Percentiles rank a stretch among this genome's conserved stretches.
phyloP scores from a whole-genome alignment of 1,140 invertebrate genomes.

The Meloidogyne chitwoodi region DNA sequence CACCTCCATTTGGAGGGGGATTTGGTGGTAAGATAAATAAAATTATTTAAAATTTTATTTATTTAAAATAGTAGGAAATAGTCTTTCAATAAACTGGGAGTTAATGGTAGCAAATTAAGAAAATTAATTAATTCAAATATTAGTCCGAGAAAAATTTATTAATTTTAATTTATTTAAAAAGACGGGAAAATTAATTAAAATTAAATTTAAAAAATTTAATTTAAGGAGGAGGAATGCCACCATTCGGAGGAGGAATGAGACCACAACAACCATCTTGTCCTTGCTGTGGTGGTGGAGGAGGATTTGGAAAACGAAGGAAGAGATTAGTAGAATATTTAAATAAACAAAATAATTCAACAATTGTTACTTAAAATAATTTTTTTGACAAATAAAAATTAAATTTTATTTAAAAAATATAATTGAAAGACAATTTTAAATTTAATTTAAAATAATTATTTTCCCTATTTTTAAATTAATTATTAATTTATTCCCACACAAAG shows the following conservation, averaged over 20 bases:
- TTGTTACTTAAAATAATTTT: not conserved
- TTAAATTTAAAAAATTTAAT: not conserved
- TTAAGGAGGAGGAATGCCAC: not conserved
- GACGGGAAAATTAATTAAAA: not conserved
- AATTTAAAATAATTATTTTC: not conserved
- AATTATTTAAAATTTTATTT: too few relatives aligned
- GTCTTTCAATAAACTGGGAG: too few relatives aligned
- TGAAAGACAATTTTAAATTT: not conserved
- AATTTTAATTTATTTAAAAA: too few relatives aligned
- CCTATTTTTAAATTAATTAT: not conserved
- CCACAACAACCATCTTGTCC: not conserved
- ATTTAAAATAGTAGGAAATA: too few relatives aligned
- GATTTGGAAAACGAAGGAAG: not conserved
- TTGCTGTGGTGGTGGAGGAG: not conserved
- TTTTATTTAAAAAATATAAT: not conserved
- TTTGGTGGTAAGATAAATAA: not conserved
- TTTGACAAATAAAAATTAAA: not conserved
- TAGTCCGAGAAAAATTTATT: too few relatives aligned
- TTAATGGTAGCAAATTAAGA: too few relatives aligned
- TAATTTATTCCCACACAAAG: slow-evolving; percentile 5
- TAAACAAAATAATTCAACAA: not conserved
- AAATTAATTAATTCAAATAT: too few relatives aligned
- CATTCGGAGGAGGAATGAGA: not conserved
- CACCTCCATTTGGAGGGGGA: not conserved
- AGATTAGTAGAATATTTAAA: not conserved